Base-by-base conservation (phyloP, 2,113 vertebrate species). In the Nycticryphes semicollaris region DNA sequence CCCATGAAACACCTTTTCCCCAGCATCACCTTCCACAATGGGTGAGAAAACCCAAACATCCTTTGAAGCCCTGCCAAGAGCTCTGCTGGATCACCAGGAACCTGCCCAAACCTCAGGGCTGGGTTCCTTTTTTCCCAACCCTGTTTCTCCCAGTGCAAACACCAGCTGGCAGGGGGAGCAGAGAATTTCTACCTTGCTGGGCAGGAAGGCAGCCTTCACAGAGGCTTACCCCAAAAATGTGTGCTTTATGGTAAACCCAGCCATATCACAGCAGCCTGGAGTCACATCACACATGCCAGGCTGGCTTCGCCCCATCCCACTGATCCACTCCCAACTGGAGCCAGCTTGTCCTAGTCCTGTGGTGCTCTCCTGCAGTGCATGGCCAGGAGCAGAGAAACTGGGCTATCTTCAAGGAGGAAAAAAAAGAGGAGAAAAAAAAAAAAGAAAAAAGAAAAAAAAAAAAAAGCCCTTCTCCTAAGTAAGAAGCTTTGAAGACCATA, bases 11-110 rank as follows among this genome's bases (percentile, higher is more conserved):
- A 20, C 19, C 27, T 39, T 64, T 18, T 33, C 37, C 31, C 24
- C 22, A 23, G 3, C 21, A 1, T 5, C 1, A 5, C 10, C n/a
- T n/a, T 39, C 50, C 8, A 1, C 5, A 7, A 28, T 0, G 1
- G 12, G 14, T 2, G 2, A 28, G 24, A 31, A 37, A 27, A 12
- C 8, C 14, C 27, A 9, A 5, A 23, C 18, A 30, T 24, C 2
- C 9, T 27, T 27, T 4, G 2, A 8, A 25, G 9, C 13, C 7
- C 15, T 27, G 4, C 28, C 1, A 1, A 12, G 17, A 0, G 7
- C 35, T n/a, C 30, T 9, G 43, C 41, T 28, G n/a, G 16, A 43
- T 41, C 68, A 18, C 31, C 17, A 17, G 51, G 17, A 20, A 28
- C 17, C 24, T 4, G 7, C 12, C 8, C 0, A 33, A 31, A 9